Base-by-base conservation (phyloP, 2,113 vertebrate genomes). In the Nothoprocta perdicaria region DNA sequence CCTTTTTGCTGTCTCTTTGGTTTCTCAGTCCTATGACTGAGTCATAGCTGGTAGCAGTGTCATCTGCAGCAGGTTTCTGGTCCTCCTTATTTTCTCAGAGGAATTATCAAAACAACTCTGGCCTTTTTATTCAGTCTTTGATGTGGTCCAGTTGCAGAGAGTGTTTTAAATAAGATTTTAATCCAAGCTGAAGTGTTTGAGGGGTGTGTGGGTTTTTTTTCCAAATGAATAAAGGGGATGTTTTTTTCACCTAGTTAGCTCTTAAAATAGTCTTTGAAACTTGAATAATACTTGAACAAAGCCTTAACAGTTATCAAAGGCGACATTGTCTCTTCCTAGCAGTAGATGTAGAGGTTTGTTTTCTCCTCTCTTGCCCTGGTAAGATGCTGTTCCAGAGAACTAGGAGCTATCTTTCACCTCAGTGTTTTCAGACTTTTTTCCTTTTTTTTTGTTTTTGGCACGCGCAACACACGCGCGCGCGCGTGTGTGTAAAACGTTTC, bases 1-100 rank as follows among this genome's bases (percentile, higher is more conserved):
- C 29, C 12, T 29, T 15, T 12, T 33, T 22, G 41, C 27, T 71
- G 5, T 0, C 0, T 24, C 2, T 5, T 57, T 80, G 40, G 15
- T 48, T 72, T 88, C 14, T 60, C 65, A n/a, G 18, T 50, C 41
- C 27, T 72, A 4, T 43, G 57, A 46, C 80, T 29, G 35, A 38
- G 35, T 38, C 8, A 38, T 35, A 58, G n/a, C 2, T 60, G 33
- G 3, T 46, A n/a, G 10, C 66, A 8, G 9, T 26, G 18, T 22
- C 74, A 29, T 43, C 31, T 22, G 15, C 1, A 2, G 4, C 0
- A 0, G 23, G 19, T 77, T 89, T 88, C 61, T 78, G 57, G 84
- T 61, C 58, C 69, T 93, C 0, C 0, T 22, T 33, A 1, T 90
- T n/a, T 6, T 71, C 18, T 22, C 23, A 35, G 17, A 45, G 17